Conservation (phyloP, 2,888 invertebrate species). For the Melipona bicolor region DNA sequence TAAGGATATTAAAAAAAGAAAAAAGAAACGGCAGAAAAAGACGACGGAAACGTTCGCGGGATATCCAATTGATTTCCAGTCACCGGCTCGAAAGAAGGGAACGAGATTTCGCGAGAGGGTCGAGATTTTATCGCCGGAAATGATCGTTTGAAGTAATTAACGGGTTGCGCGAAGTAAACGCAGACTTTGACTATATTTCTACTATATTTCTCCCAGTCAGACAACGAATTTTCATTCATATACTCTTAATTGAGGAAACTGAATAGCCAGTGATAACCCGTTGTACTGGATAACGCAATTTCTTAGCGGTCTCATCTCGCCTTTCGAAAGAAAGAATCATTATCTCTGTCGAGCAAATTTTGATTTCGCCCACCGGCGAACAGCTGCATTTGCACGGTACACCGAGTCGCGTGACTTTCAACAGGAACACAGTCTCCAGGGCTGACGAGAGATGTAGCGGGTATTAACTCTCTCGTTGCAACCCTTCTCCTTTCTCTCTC, state of each 20-base stretch:
- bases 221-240: background rate
- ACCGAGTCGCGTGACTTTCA: conserved; percentile 32
- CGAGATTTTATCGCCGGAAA: background rate
- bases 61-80: conserved; percentile 25
- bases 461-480: conserved; percentile 48
- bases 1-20: conserved; percentile 7
- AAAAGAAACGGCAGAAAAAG: background rate
- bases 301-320: background rate
- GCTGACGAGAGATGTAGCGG: conserved; percentile 48
- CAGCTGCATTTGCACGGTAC: conserved; percentile 28
- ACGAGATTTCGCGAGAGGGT: background rate
- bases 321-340: background rate
- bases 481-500: background rate
- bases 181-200: background rate
- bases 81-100: background rate
- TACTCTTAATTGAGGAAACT: background rate
- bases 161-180: background rate
- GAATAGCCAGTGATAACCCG: background rate
- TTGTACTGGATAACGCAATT: background rate
- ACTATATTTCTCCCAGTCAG: background rate
- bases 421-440: conserved; percentile 30
- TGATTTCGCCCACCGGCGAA: conserved; percentile 28
- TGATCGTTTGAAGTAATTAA: background rate
- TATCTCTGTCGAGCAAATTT: conserved; percentile 33
- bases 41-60: conserved; percentile 4